phyloP scores from a whole-genome alignment of 2,797 vertebrate genomes.

The Paramormyrops hopkinsi region DNA sequence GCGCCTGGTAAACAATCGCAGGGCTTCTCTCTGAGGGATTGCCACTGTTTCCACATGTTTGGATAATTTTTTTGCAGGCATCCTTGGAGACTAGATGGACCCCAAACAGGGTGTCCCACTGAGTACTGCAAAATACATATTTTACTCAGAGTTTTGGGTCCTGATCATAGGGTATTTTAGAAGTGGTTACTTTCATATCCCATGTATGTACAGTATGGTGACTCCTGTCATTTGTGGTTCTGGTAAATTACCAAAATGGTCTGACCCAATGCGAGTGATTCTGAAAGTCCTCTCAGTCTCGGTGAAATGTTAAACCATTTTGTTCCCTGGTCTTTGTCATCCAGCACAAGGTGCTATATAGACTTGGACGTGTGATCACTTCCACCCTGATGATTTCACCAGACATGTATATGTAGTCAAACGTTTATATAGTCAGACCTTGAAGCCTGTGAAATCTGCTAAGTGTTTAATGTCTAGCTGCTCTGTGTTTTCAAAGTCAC shows the following conservation, averaged over 20 bases:
- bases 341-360: background rate
- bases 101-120: background rate
- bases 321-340: background rate
- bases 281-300: background rate
- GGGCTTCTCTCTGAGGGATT: background rate
- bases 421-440: background rate
- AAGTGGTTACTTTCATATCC: background rate
- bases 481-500: background rate
- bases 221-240: background rate
- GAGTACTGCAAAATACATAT: background rate
- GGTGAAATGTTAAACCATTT: background rate
- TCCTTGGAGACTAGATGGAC: background rate
- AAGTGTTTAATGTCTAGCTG: background rate
- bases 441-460: background rate
- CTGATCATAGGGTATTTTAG: background rate
- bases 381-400: background rate
- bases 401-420: background rate
- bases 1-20: slow-evolving; percentile 11
- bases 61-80: background rate
- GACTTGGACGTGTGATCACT: background rate
- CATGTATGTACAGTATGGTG: background rate
- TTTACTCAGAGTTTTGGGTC: background rate
- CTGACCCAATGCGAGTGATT: background rate
- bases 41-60: slow-evolving; percentile 4
- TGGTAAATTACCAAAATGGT: background rate